Conservation (phyloP, 2,888 invertebrate species). For the Chrysolina haemoptera region DNA sequence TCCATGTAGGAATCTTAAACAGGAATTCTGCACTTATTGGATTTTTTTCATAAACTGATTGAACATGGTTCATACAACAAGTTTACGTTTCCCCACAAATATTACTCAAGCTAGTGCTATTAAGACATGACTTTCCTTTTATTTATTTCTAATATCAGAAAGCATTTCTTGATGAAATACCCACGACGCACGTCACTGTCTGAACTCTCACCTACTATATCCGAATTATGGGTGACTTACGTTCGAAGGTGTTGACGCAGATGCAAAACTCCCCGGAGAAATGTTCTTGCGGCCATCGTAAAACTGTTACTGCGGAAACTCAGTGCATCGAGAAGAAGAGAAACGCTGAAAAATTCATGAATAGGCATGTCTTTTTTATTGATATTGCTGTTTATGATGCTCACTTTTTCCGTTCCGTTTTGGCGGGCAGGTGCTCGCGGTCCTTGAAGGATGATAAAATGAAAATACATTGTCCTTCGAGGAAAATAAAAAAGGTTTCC, state of each 20-base stretch:
- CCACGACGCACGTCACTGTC: conserved; percentile 7
- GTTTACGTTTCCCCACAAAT: no score
- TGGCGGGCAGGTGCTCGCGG: conserved; percentile 1
- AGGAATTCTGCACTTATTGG: no score
- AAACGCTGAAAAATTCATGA: conserved; percentile 30
- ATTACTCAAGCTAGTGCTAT: no score
- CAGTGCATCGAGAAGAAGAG: conserved; percentile 18
- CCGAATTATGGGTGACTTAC: not conserved
- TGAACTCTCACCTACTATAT: not conserved
- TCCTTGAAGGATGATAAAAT: conserved; percentile 23
- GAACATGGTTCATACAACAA: no score
- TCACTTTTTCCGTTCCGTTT: conserved; percentile 21
- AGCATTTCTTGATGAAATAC: no score
- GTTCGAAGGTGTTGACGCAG: conserved; percentile 23
- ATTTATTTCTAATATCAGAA: no score
- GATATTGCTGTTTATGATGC: conserved; percentile 33
- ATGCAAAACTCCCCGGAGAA: conserved; percentile 22
- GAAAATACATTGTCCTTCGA: conserved; percentile 22
- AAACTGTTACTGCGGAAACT: conserved; percentile 29
- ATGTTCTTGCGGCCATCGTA: conserved; percentile 24
- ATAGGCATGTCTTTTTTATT: conserved; percentile 28
- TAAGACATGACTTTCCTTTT: no score
- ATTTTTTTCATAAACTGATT: no score
- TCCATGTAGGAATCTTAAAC: no score
- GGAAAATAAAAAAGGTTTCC: conserved; percentile 3